A percentile compares a stretch with the other conserved stretches of the same genome.
phyloP scores from a whole-genome alignment of 2,888 invertebrate species.

The Caenorhabditis sp. region DNA sequence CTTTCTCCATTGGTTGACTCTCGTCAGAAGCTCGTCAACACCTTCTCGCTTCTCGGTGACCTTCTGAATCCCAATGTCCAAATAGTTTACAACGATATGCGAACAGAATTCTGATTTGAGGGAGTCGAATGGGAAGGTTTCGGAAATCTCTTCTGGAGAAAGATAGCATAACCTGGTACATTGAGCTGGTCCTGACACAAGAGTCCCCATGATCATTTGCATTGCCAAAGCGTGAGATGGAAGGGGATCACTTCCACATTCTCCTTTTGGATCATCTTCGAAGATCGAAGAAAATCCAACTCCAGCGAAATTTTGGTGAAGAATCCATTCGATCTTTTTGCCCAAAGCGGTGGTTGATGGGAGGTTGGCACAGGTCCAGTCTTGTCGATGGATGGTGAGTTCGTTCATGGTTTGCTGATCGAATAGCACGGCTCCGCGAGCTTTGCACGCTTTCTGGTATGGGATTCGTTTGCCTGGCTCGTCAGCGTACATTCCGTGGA shows the following conservation, averaged over 20 bases:
- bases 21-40: constrained; percentile 7
- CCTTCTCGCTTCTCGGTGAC: not conserved
- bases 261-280: constrained; percentile 22
- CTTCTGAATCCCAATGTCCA: constrained; percentile 20
- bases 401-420: constrained; percentile 27
- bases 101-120: constrained; percentile 29
- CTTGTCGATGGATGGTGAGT: constrained; percentile 19
- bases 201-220: not conserved
- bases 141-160: constrained; percentile 15
- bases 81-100: constrained; percentile 27
- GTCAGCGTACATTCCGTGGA: constrained; percentile 19
- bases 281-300: constrained; percentile 20
- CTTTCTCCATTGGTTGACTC: constrained; percentile 20
- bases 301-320: constrained; percentile 24
- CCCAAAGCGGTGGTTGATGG: constrained; percentile 25
- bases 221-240: constrained; percentile 27
- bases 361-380: constrained; percentile 26
- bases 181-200: constrained; percentile 12
- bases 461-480: constrained; percentile 7
- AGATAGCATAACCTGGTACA: constrained; percentile 36
- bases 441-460: constrained; percentile 33
- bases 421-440: constrained; percentile 31
- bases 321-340: constrained; percentile 34
- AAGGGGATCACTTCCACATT: constrained; percentile 23
- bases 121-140: constrained; percentile 28